Evolutionary conservation across 2,113 vertebrate species (phyloP), one percentile per base, ranked within the genome.

Genomic region (Puma concolor): DNA sequence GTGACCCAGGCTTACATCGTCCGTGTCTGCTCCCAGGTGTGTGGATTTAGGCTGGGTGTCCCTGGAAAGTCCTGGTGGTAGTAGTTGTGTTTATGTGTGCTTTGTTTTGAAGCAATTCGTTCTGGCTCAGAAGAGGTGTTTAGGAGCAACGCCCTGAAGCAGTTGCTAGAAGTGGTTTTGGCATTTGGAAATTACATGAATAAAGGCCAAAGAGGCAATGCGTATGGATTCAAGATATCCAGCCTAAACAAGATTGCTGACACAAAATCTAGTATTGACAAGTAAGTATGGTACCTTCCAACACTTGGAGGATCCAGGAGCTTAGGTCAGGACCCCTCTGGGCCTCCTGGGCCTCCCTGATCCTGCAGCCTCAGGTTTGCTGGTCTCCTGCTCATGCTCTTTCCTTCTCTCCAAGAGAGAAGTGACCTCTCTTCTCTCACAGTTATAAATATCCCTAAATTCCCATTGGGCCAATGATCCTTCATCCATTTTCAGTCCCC

Each of bases 141-240:
- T 80, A 99, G 99, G 96, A 99, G 99, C 98, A 98, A 98, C 69
- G 99, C 99, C 98, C 98, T 99, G 93, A 99, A 99, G 99, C 99
- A 99, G 99, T 98, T 99, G 94, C 88, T 99, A 96, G 99, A 99
- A 98, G 99, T 99, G 98, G 99, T 99, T 95, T 98, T 99, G 98
- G 99, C 99, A 16, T 99, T 99, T 38, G 99, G 99, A 69, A 99
- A 99, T 99, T 99, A 99, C 98, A 99, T 99, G 99, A 99, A 99
- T 98, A 99, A 99, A 98, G 99, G 99, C 93, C 99, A 99, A 98
- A 99, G 99, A 98, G 99, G 99, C 50, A 99, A 99, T 0, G 99
- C 99, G 0, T 99, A 99, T 0, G 99, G 99, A 93, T 99, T 99
- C 98, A 99, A 99, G 98, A 99, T 99, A 98, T 99, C 99, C 90